Base-by-base conservation (phyloP, 2,113 vertebrate genomes). In the Danionella cerebrum region DNA sequence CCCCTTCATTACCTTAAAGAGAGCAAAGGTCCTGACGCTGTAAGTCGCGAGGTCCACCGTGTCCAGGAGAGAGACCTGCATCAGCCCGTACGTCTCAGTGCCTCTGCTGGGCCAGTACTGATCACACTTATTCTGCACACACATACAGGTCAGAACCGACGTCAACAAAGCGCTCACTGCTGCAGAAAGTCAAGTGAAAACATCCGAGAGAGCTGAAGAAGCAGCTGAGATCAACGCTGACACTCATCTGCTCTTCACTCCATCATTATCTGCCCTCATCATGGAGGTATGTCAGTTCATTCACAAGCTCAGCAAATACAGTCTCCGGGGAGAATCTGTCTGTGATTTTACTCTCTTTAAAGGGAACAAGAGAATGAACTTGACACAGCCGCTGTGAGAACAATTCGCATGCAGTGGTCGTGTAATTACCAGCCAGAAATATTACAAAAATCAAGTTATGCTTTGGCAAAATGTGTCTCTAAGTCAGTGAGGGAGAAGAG, bases 81-180 rank as follows among this genome's bases (percentile, higher is more conserved):
- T 93, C 60, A 95, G 83, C 25, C 95, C 95, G 0, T 96, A 96
- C 9, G 94, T 97, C 85, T 98, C 96, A n/a, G 95, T 94, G 58
- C 96, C 95, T 80, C 96, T 89, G 45, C 90, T 95, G n/a, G 96
- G 96, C 96, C 96, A 98, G 72, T 98, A 98, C 38, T 98, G 96
- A 87, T 98, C 95, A 68, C 96, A 98, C 74, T 98, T 98, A 71
- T 97, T 94, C 96, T 98, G 76, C 1, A 86, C 78, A 76, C 75
- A 76, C 1, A 86, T 77, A 76, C 75, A 82, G 6, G 76, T 25
- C 41, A 38, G 11, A n/a, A 67, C 22, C 27, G 31, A 21, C 44
- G n/a, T 67, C 31, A 50, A 10, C 53, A 50, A 50, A 44, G 31
- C 53, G 10, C 18, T 24, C 19, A 58, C 65, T 1, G 14, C 41